Evolutionary conservation across 2,113 vertebrate species (phyloP).

Genomic region (Neotoma lepida): DNA sequence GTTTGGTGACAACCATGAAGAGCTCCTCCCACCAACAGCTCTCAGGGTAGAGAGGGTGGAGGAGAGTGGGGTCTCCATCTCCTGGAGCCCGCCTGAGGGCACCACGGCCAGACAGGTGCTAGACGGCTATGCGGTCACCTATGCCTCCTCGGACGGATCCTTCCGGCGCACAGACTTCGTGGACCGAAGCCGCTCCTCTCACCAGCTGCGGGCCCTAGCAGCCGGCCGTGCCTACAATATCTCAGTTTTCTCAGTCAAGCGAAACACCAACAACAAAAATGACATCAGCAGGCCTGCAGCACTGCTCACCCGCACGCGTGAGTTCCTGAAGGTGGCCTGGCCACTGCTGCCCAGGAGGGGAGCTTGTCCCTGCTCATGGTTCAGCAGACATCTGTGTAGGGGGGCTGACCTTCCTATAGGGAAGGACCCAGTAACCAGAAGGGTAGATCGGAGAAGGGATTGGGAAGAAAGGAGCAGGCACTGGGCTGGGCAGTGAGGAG

Average conservation of each 20-base stretch:
- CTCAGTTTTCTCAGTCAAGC: constrained; percentile 96
- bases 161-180: constrained; percentile 93
- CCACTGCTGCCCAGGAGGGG: neutral
- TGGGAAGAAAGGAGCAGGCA: too few species aligned
- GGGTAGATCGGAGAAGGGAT: neutral
- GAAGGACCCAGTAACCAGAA: neutral
- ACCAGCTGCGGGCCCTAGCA: constrained; percentile 91
- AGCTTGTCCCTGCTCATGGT: neutral
- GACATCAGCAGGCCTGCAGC: constrained; percentile 94
- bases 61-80: constrained; percentile 94
- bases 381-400: neutral
- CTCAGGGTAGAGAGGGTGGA: constrained; percentile 95
- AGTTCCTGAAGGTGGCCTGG: constrained; percentile 77
- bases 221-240: constrained; percentile 96
- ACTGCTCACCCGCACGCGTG: constrained; percentile 94
- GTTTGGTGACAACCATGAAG: constrained; percentile 84
- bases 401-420: neutral
- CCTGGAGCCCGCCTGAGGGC: constrained; percentile 92
- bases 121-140: constrained; percentile 95
- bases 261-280: constrained; percentile 92
- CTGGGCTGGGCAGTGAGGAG: neutral
- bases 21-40: constrained; percentile 95
- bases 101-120: constrained; percentile 86
- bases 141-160: constrained; percentile 89
- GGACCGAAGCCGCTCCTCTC: constrained; percentile 90